phyloP scores from a whole-genome alignment of 2,797 vertebrate genomes.

The Macropus fuliginosus region DNA sequence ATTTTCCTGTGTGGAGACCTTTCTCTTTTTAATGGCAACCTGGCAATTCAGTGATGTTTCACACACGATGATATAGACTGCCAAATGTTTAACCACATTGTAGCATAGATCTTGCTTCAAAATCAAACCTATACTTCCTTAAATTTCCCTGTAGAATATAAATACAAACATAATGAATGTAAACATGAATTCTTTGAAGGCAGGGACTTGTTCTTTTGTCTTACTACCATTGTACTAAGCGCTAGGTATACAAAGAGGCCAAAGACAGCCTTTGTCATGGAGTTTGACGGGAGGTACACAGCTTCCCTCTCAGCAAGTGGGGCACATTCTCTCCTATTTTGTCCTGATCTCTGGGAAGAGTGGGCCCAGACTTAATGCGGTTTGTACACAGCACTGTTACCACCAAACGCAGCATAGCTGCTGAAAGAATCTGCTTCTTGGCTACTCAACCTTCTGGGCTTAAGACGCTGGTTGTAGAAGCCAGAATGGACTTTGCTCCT shows the following conservation, averaged over 20 bases:
- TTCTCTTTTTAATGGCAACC: neutral
- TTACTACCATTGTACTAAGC: neutral
- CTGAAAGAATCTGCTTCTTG: neutral
- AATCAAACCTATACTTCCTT: neutral
- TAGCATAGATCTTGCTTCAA: neutral
- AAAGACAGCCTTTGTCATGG: neutral
- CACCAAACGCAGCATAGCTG: neutral
- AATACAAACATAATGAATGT: neutral
- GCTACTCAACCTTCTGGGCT: neutral
- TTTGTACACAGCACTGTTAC: neutral
- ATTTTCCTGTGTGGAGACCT: neutral
- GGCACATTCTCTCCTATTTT: neutral
- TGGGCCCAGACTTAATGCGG: neutral
- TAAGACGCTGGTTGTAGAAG: neutral
- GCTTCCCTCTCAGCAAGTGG: neutral
- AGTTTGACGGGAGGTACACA: neutral
- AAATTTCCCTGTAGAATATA: neutral
- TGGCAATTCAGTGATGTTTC: neutral
- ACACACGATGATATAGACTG: neutral
- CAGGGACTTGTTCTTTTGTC: neutral
- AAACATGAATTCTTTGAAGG: neutral
- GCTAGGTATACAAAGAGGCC: neutral
- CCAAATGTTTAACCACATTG: neutral
- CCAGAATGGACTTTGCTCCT: neutral
- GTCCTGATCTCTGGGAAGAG: neutral